These are phyloP conservation scores for Euplagia quadripunctaria DNA, from an alignment of 2,888 invertebrate species.

Conservation along the genomic window DNA sequence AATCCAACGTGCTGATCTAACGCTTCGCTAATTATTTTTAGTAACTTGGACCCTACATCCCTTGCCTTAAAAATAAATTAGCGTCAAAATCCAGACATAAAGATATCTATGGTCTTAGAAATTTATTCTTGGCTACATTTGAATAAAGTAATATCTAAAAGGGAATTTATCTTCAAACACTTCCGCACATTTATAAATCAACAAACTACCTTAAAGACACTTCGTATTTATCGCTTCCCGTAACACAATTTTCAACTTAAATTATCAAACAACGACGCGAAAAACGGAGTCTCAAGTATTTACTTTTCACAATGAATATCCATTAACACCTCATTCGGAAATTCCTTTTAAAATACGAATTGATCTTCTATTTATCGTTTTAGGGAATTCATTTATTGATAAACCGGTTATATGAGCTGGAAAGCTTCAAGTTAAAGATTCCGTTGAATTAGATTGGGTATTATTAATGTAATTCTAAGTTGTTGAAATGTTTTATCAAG, in stretches of 20 bases:
- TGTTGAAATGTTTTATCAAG: not conserved
- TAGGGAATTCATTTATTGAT: conserved; percentile 24
- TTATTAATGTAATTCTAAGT: conserved; percentile 1
- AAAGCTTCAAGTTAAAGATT: conserved; percentile 8
- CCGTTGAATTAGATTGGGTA: conserved; percentile 4
- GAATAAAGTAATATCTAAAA: not conserved
- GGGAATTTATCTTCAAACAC: not conserved
- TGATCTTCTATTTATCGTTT: conserved; percentile 43
- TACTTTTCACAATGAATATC: conserved; percentile 48
- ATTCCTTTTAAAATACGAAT: conserved; percentile 46
- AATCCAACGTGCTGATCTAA: too few relatives aligned
- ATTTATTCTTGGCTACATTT: not conserved
- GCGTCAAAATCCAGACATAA: too few relatives aligned
- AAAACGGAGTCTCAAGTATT: conserved; percentile 33
- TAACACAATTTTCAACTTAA: conserved; percentile 42
- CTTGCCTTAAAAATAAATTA: too few relatives aligned
- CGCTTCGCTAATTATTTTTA: too few relatives aligned
- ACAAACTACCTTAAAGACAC: conserved; percentile 25
- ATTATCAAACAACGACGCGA: conserved; percentile 29
- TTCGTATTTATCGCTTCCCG: conserved; percentile 32
- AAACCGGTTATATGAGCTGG: conserved; percentile 21
- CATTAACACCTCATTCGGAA: conserved; percentile 42
- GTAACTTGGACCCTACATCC: too few relatives aligned
- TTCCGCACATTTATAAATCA: conserved; percentile 12
- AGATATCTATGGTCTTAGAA: not conserved